Conservation (phyloP, 2,888 invertebrate genomes). For the Zaprionus lineosus region DNA sequence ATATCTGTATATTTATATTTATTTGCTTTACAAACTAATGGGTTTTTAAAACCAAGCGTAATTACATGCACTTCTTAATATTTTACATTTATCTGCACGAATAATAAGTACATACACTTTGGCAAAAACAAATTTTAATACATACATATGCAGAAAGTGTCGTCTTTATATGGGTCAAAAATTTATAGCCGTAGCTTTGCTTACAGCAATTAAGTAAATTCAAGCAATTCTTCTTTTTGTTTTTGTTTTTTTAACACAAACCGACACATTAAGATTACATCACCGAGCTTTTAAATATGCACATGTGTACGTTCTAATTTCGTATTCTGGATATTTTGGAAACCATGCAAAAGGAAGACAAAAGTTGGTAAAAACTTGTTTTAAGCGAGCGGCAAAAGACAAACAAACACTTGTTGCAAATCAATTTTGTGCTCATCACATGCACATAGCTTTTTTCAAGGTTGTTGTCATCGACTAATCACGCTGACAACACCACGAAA, state of each 20-base stretch:
- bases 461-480: slow-evolving; percentile 44
- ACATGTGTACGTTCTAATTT: slow-evolving; percentile 29
- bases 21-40: slow-evolving; percentile 66
- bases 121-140: slow-evolving; percentile 9
- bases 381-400: slow-evolving; percentile 37
- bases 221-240: slow-evolving; percentile 31
- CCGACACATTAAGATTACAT: slow-evolving; percentile 72
- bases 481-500: slow-evolving; percentile 33
- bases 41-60: slow-evolving; percentile 63
- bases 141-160: slow-evolving; percentile 50
- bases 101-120: background rate
- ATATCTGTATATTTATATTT: background rate
- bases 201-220: slow-evolving; percentile 72
- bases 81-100: slow-evolving; percentile 8
- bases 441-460: slow-evolving; percentile 52
- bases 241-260: slow-evolving; percentile 45
- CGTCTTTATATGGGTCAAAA: slow-evolving; percentile 75
- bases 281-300: slow-evolving; percentile 48
- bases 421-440: slow-evolving; percentile 42
- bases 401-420: slow-evolving; percentile 61
- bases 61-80: slow-evolving; percentile 77
- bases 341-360: slow-evolving; percentile 9
- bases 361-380: slow-evolving; percentile 50
- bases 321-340: slow-evolving; percentile 40
- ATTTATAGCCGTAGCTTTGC: slow-evolving; percentile 71